phyloP scores from a whole-genome alignment of 1,140 invertebrate species.

The Drosophila pachea region DNA sequence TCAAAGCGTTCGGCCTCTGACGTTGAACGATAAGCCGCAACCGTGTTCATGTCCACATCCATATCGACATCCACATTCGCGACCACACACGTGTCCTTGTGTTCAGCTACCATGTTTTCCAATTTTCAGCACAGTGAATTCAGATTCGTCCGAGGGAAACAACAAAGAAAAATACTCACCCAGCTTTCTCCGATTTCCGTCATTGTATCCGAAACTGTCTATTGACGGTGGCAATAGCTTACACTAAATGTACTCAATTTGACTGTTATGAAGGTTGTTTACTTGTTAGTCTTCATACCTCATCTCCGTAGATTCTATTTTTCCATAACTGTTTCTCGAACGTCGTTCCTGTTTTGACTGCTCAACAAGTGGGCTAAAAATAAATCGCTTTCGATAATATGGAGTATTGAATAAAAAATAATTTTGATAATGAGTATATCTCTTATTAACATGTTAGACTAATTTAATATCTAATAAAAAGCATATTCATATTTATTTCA shows the following conservation, averaged over 20 bases:
- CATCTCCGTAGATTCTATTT: constrained; percentile 1
- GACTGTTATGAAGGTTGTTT: constrained; percentile 56
- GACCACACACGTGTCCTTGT: constrained; percentile 28
- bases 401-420: too few species aligned
- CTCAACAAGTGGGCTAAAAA: constrained; percentile 1
- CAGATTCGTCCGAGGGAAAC: constrained; percentile 39
- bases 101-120: constrained; percentile 69
- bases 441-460: background rate
- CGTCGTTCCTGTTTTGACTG: constrained; percentile 26
- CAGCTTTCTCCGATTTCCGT: constrained; percentile 66
- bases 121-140: constrained; percentile 68
- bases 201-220: constrained; percentile 76
- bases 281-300: constrained; percentile 10
- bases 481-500: too few species aligned
- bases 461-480: too few species aligned
- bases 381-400: too few species aligned
- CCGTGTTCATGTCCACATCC: constrained; percentile 11
- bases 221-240: constrained; percentile 40
- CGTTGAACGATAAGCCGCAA: constrained; percentile 65
- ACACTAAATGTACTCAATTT: constrained; percentile 50
- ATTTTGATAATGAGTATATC: too few species aligned
- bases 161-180: constrained; percentile 54
- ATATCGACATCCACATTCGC: constrained; percentile 10
- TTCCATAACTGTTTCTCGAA: background rate
- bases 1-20: constrained; percentile 63